Percentiles rank a stretch among this genome's conserved stretches.
phyloP scores from a whole-genome alignment of 1,140 invertebrate species.

The Conus ventricosus region DNA sequence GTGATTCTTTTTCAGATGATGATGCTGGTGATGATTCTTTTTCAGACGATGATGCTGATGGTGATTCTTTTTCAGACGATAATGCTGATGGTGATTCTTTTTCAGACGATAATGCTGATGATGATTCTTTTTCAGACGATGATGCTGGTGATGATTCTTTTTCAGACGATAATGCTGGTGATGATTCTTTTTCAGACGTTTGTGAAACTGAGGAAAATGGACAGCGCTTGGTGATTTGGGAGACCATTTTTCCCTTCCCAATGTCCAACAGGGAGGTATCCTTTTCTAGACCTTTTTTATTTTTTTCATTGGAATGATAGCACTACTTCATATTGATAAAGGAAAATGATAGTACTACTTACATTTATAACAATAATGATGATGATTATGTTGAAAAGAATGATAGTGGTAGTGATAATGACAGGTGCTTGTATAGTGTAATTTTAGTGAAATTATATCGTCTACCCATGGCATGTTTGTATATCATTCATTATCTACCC shows the following conservation, averaged over 20 bases:
- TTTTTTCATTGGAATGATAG: background rate
- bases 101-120: too few species aligned
- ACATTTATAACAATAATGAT: background rate
- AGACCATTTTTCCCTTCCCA: slow-evolving; percentile 70
- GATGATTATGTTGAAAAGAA: background rate
- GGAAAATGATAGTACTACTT: background rate
- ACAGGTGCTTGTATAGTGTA: background rate
- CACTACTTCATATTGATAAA: background rate
- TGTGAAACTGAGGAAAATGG: slow-evolving; percentile 56
- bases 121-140: too few species aligned
- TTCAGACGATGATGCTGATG: too few species aligned
- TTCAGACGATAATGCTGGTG: too few species aligned
- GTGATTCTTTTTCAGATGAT: too few species aligned
- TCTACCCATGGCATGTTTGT: too few species aligned
- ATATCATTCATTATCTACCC: too few species aligned
- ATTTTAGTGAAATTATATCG: too few species aligned
- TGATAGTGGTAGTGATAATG: background rate
- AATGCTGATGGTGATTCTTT: too few species aligned
- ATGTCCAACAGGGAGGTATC: slow-evolving; percentile 74
- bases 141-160: too few species aligned
- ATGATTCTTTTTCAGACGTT: slow-evolving; percentile 57
- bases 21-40: too few species aligned
- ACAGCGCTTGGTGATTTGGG: slow-evolving; percentile 67
- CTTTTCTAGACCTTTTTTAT: slow-evolving; percentile 40
- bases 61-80: too few species aligned